phyloP scores from a whole-genome alignment of 2,113 vertebrate species.

The Nerophis lumbriciformis region DNA sequence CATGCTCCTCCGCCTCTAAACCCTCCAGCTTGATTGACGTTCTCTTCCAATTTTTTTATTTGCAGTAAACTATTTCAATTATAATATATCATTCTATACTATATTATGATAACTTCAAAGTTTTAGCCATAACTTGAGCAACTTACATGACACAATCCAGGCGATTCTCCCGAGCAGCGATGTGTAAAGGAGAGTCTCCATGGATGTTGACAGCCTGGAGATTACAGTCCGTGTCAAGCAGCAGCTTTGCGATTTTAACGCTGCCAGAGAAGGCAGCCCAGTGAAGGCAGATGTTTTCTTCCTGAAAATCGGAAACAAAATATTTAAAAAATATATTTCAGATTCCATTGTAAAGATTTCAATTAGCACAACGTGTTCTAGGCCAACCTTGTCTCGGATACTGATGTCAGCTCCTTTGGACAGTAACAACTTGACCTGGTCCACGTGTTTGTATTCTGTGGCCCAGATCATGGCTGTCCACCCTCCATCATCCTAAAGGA shows the following conservation, averaged over 20 bases:
- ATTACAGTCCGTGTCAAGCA: conserved; percentile 84
- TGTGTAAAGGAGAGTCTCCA: conserved; percentile 93
- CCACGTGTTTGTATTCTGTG: conserved; percentile 92
- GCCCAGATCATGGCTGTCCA: conserved; percentile 99
- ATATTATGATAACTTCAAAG: background rate
- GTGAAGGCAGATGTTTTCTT: conserved; percentile 97
- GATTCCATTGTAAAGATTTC: background rate
- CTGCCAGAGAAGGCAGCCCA: conserved; percentile 98
- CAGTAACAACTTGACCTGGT: conserved; percentile 90
- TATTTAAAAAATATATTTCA: background rate
- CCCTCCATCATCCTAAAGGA: conserved; percentile 86
- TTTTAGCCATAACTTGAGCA: background rate
- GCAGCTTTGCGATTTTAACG: conserved; percentile 88
- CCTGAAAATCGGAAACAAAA: conserved; percentile 61
- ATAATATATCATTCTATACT: too few relatives aligned
- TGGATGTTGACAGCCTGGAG: conserved; percentile 89
- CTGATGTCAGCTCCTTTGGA: conserved; percentile 89
- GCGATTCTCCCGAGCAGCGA: conserved; percentile 91
- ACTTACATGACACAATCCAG: conserved; percentile 90
- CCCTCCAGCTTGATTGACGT: too few relatives aligned
- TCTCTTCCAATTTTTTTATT: too few relatives aligned
- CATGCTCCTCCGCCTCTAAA: too few relatives aligned
- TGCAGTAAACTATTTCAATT: too few relatives aligned
- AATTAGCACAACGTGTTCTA: background rate
- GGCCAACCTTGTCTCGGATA: conserved; percentile 89